A percentile compares a stretch with the other conserved stretches of the same genome.
Evolutionary conservation across 2,113 vertebrate genomes (phyloP).

Genomic region (Larimichthys crocea): DNA sequence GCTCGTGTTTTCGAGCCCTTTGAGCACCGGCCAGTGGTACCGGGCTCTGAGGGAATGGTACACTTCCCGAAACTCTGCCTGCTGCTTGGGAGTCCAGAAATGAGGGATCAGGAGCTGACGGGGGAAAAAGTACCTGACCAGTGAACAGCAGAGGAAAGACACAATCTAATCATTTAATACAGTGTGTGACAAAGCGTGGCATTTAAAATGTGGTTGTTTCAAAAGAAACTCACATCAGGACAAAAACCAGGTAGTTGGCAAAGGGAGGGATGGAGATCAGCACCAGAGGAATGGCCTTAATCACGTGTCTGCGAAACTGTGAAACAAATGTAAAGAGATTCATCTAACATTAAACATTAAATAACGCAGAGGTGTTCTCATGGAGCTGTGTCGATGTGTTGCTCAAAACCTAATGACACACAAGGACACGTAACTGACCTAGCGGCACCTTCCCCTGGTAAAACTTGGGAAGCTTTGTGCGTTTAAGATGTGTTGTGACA

Average conservation of each 20-base stretch:
- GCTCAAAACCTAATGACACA: too few species aligned
- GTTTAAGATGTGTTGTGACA: too few species aligned
- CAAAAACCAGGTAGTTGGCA: conserved; percentile 94
- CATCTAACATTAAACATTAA: neutral
- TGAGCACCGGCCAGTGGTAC: conserved; percentile 79
- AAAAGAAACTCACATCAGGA: conserved; percentile 91
- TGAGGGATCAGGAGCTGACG: conserved; percentile 91
- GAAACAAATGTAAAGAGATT: conserved; percentile 32
- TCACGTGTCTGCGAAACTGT: conserved; percentile 91
- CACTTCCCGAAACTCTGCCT: conserved; percentile 84
- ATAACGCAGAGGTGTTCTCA: too few species aligned
- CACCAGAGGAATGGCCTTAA: conserved; percentile 89
- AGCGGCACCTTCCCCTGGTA: too few species aligned
- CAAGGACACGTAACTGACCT: too few species aligned
- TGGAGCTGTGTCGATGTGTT: too few species aligned
- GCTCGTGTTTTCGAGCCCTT: conserved; percentile 69
- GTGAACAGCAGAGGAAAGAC: conserved; percentile 5
- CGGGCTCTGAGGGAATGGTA: conserved; percentile 83
- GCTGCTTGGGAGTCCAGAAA: conserved; percentile 92
- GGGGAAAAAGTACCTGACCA: conserved; percentile 92
- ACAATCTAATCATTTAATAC: neutral
- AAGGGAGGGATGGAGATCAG: conserved; percentile 93
- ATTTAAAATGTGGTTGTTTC: neutral
- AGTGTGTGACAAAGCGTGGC: neutral
- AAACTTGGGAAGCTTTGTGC: too few species aligned